Conservation (phyloP, 2,888 invertebrate species). For the Cephus rjabovi region DNA sequence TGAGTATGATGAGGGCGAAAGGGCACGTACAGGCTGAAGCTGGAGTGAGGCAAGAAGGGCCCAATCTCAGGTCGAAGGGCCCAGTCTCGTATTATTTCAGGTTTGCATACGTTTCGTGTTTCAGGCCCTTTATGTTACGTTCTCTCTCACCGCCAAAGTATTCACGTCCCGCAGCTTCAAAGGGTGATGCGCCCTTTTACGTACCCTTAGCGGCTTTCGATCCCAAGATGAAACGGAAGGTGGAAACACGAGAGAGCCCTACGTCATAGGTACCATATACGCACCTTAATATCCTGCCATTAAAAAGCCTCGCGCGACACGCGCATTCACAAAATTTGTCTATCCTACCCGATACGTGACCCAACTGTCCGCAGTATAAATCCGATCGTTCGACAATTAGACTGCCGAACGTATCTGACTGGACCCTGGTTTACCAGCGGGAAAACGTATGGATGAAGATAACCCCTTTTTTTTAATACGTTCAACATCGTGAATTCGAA, state of each 20-base stretch:
- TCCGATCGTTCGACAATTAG: neutral
- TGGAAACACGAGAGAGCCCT: conserved; percentile 29
- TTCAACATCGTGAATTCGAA: neutral
- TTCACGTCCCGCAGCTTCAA: conserved; percentile 25
- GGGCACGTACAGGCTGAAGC: conserved; percentile 29
- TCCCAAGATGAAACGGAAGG: conserved; percentile 9
- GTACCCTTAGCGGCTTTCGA: conserved; percentile 3
- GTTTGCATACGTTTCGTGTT: conserved; percentile 54
- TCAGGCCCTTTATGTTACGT: conserved; percentile 44
- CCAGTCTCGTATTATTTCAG: conserved; percentile 52
- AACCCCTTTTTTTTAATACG: neutral
- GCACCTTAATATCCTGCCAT: conserved; percentile 50
- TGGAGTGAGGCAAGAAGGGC: conserved; percentile 6
- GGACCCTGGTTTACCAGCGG: neutral
- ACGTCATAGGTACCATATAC: conserved; percentile 44
- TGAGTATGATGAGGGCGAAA: conserved; percentile 46
- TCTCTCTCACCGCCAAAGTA: conserved; percentile 22
- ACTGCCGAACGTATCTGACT: neutral
- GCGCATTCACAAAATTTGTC: neutral
- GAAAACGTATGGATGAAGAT: neutral
- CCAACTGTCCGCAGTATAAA: neutral
- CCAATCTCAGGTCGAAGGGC: conserved; percentile 32
- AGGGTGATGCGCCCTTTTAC: conserved; percentile 19
- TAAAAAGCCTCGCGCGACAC: conserved; percentile 14
- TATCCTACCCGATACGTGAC: neutral